Base-by-base conservation (phyloP, 2,113 vertebrate species). In the Trogon surrucura region DNA sequence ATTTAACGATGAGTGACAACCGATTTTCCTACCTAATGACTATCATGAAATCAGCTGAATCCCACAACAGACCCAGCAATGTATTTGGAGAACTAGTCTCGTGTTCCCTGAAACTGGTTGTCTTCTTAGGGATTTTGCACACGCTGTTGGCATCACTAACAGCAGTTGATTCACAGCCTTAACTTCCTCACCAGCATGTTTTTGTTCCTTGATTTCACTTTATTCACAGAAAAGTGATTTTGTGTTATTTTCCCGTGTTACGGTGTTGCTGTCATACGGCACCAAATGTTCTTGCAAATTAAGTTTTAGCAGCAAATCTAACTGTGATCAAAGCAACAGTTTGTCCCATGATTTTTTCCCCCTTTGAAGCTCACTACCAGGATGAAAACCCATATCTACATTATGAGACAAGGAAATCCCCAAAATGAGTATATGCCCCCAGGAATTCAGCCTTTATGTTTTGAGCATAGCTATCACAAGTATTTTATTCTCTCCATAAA, bases 281-380 rank as follows among this genome's bases (percentile, higher is more conserved):
- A 86, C 65, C 16, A 93, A 81, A 91, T 72, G 36, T 73, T 82
- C 60, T 80, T 32, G 51, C 29, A 83, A 86, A 75, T 65, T 41
- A 81, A 67, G 34, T 84, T 94, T 79, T 36, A 92, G 45, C 41
- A 67, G 65, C 30, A 73, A 88, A n/a, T 64, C 77, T 80, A 72
- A 66, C 65, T 78, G 41, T 51, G 79, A 96, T 75, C 84, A 92
- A 93, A 93, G 60, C 30, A 95, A 91, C 18, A 44, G n/a, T 27
- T 79, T 90, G 61, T 57, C 45, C 82, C 72, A 60, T 58, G 17
- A 64, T n/a, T 71, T 25, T 8, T 0, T 12, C 9, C 66, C 4
- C 1, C 61, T 91, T 89, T 74, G 83, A 91, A 92, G 47, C 34
- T 88, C 57, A 75, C 30, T 53, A 71, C 23, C 27, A 58, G 1